A percentile compares a stretch with the other conserved stretches of the same genome.
Evolutionary conservation across 2,113 vertebrate genomes (phyloP).

Genomic region (Psephotus haematonotus): DNA sequence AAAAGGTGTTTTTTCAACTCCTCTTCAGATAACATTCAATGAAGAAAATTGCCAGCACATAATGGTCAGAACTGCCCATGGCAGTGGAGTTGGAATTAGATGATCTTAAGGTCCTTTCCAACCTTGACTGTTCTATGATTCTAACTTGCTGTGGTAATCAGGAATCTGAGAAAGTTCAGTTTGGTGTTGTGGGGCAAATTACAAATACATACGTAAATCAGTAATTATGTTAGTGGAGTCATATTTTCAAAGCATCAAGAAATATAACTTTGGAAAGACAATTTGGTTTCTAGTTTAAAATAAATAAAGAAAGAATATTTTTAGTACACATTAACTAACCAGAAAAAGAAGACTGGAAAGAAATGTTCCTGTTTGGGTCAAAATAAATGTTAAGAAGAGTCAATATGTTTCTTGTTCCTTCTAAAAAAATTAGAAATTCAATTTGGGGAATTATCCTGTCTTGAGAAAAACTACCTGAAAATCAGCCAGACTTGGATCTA

Average conservation of each 20-base stretch:
- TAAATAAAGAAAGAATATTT: not conserved
- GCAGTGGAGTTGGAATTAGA: not conserved
- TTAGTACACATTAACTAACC: fast-evolving
- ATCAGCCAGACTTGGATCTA: not conserved
- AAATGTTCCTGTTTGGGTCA: not conserved
- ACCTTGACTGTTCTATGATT: not conserved
- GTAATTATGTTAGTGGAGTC: not conserved
- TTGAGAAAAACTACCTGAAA: not conserved
- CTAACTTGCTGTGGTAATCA: not conserved
- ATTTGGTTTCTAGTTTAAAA: not conserved
- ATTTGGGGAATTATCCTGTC: fast-evolving
- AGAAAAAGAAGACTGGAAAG: not conserved
- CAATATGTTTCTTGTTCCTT: not conserved
- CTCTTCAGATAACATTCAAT: not conserved
- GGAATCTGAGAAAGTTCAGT: not conserved
- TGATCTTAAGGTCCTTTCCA: not conserved
- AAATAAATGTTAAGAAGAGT: not conserved
- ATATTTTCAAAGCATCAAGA: not conserved
- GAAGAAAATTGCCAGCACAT: not conserved
- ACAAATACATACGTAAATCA: not conserved
- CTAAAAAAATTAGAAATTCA: not conserved
- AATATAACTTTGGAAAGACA: not conserved
- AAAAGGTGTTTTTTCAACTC: not conserved
- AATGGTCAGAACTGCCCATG: not conserved
- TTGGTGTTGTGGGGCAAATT: not conserved